Conservation (phyloP, 2,888 invertebrate genomes). For the Vanessa cardui region DNA sequence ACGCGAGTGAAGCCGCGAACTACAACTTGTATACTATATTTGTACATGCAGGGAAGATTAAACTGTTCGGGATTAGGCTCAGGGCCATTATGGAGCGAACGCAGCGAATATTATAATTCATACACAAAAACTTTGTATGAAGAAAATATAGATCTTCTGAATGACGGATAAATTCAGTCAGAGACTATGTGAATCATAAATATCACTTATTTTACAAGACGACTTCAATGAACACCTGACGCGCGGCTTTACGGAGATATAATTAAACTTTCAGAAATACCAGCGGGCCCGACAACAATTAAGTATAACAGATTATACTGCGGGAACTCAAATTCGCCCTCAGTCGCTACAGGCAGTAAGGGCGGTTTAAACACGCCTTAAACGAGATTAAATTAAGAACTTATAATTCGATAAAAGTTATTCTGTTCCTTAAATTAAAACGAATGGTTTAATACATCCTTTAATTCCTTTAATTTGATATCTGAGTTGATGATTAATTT, state of each 20-base stretch:
- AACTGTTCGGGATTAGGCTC: no score
- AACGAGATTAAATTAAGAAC: slow-evolving; percentile 1
- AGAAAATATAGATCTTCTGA: no score
- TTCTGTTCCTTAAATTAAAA: slow-evolving; percentile 1
- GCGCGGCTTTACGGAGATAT: slow-evolving; percentile 55
- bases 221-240: slow-evolving; percentile 5
- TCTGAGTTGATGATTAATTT: no score
- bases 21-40: no score
- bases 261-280: slow-evolving; percentile 63
- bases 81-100: no score
- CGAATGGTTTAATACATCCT: not conserved
- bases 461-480: not conserved
- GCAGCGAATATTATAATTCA: no score
- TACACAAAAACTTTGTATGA: no score
- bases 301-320: slow-evolving; percentile 47
- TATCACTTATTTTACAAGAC: not conserved
- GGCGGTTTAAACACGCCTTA: slow-evolving; percentile 2
- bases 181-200: not conserved
- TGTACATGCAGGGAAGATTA: no score
- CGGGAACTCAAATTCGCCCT: not conserved
- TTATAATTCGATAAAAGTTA: slow-evolving; percentile 5
- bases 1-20: no score
- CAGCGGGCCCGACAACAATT: slow-evolving; percentile 46
- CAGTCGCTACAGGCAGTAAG: not conserved
- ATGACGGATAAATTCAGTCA: no score